Evolutionary conservation across 2,797 vertebrate genomes (phyloP), one percentile per base, ranked within the genome.

Genomic region (Heliangelus exortis): DNA sequence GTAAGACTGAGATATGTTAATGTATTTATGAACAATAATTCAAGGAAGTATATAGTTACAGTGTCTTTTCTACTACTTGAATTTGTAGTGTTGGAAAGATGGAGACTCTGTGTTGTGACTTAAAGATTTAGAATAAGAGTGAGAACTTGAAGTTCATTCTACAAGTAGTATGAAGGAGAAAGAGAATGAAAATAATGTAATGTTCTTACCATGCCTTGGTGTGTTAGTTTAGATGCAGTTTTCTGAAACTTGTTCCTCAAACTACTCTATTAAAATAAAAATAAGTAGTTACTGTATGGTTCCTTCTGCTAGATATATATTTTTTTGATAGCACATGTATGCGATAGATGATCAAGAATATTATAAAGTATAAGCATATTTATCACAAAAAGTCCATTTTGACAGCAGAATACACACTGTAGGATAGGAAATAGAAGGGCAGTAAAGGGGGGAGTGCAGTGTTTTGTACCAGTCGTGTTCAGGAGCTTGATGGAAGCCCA

Each of bases 331-430:
- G 25, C 21, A 36, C 1, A 23, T 51, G 11, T 84, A 16, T 55
- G 10, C n/a, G 41, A n/a, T n/a, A 65, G 69, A 66, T 28, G 41
- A 61, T 51, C 0, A 71, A 75, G 2, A 23, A 9, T 59, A 34
- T 57, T 53, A n/a, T 29, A 48, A 41, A 17, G 11, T 51, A 9
- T 22, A 53, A 74, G 12, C 15, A 5, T 57, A 33, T 19, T 86
- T 78, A n/a, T 55, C 21, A 26, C 33, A 6, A 39, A 48, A 90
- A 34, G 19, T 66, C 43, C 10, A 11, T 77, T 51, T 79, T 31
- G 26, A 14, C 0, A 2, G 43, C 51, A 68, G 57, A 71, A 21
- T 14, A 8, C 19, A 2, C 6, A 21, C 34, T 0, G 0, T 17
- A 47, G 47, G 58, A 23, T 63, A 58, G 66, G 59, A 85, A 84